These are phyloP conservation scores for Atrichornis clamosus DNA, from an alignment of 2,113 vertebrate species.

Conservation along the genomic window DNA sequence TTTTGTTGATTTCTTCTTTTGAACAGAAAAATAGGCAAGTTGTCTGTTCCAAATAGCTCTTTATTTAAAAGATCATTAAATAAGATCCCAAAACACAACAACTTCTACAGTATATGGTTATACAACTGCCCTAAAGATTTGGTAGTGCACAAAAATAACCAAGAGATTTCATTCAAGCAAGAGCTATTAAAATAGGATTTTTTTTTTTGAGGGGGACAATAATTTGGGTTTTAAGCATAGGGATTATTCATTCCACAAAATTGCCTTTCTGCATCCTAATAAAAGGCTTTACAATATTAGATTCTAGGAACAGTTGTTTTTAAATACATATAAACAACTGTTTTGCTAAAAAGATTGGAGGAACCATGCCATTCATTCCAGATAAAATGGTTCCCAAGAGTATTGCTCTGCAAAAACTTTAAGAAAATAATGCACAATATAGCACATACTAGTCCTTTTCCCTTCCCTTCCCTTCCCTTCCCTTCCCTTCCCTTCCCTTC, in stretches of 20 bases:
- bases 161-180: background rate
- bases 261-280: background rate
- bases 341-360: background rate
- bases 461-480: too few relatives aligned
- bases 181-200: background rate
- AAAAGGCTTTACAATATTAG: background rate
- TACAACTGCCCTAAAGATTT: background rate
- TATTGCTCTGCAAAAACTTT: background rate
- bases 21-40: background rate
- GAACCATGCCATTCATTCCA: background rate
- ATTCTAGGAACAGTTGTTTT: background rate
- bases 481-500: accelerated
- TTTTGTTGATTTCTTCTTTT: background rate
- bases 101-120: background rate
- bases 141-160: background rate
- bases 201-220: background rate
- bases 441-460: accelerated
- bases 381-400: background rate
- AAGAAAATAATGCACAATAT: background rate
- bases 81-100: background rate
- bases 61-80: conserved; percentile 22
- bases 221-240: background rate
- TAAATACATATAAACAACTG: background rate
- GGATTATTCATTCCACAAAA: background rate
- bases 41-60: background rate